Evolutionary conservation across 2,888 invertebrate species (phyloP).

Genomic region (Euzophera pinguis): DNA sequence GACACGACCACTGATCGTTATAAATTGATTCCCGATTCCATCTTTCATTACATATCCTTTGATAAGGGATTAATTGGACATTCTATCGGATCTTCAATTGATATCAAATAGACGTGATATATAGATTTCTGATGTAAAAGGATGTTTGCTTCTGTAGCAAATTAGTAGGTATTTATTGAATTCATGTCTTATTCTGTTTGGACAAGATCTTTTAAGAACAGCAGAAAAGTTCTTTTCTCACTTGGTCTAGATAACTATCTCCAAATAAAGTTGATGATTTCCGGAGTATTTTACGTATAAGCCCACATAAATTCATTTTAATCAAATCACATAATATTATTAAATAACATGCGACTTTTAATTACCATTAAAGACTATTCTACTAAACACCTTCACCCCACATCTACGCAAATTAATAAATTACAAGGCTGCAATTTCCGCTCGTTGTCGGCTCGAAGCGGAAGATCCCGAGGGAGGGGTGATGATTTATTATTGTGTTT

Average conservation of each 20-base stretch:
- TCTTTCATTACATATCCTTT: constrained; percentile 27
- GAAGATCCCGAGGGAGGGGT: constrained; percentile 1
- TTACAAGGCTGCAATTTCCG: constrained; percentile 49
- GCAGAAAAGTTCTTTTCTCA: too few species aligned
- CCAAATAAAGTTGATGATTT: too few species aligned
- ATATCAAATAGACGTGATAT: not conserved
- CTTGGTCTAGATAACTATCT: too few species aligned
- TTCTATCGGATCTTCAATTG: constrained; percentile 6
- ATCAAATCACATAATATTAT: too few species aligned
- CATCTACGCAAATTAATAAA: constrained; percentile 49
- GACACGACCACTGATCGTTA: constrained; percentile 33
- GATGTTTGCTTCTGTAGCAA: not conserved
- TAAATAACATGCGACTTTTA: not conserved
- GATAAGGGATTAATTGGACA: constrained; percentile 21
- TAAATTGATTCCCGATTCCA: constrained; percentile 34
- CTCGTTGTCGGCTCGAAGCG: constrained; percentile 25
- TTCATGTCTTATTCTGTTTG: too few species aligned
- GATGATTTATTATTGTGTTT: constrained; percentile 11
- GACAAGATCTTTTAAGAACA: too few species aligned
- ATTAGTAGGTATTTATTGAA: too few species aligned
- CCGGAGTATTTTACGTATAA: too few species aligned
- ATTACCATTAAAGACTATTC: too few species aligned
- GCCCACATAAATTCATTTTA: too few species aligned
- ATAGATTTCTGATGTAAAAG: not conserved
- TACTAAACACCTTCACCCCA: constrained; percentile 1